Evolutionary conservation across 2,113 vertebrate genomes (phyloP).

Genomic region (Vidua macroura): DNA sequence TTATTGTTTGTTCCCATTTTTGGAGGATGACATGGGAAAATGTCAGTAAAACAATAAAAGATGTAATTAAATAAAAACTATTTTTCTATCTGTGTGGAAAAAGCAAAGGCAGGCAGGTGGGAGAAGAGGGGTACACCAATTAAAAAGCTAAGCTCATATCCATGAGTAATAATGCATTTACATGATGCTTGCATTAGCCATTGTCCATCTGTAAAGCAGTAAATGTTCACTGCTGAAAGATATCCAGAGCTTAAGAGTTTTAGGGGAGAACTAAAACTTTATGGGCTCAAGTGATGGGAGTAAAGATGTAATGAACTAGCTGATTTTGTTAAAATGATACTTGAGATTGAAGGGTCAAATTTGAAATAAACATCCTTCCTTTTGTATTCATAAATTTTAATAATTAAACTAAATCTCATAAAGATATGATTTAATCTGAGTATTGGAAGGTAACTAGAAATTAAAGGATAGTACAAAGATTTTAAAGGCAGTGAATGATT

Average conservation of each 20-base stretch:
- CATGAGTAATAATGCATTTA: background rate
- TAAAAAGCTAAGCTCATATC: background rate
- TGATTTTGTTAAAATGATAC: background rate
- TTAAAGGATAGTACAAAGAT: background rate
- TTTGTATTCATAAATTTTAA: background rate
- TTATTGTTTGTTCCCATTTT: background rate
- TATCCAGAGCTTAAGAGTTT: background rate
- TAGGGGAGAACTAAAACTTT: background rate
- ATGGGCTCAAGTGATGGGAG: background rate
- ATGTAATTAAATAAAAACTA: background rate
- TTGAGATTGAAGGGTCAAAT: background rate
- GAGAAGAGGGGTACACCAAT: background rate
- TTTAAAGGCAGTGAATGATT: background rate
- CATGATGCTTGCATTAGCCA: accelerated
- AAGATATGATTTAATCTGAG: background rate
- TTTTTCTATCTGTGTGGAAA: background rate
- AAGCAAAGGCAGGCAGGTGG: background rate
- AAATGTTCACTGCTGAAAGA: background rate
- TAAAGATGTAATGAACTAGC: background rate
- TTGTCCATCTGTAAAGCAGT: background rate
- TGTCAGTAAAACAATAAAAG: background rate
- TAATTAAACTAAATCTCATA: background rate
- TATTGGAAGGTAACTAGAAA: background rate
- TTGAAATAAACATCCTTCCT: background rate
- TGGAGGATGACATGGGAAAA: background rate